These are phyloP conservation scores for Gallinago solitaria DNA, from an alignment of 2,797 vertebrate genomes.

Conservation along the genomic window DNA sequence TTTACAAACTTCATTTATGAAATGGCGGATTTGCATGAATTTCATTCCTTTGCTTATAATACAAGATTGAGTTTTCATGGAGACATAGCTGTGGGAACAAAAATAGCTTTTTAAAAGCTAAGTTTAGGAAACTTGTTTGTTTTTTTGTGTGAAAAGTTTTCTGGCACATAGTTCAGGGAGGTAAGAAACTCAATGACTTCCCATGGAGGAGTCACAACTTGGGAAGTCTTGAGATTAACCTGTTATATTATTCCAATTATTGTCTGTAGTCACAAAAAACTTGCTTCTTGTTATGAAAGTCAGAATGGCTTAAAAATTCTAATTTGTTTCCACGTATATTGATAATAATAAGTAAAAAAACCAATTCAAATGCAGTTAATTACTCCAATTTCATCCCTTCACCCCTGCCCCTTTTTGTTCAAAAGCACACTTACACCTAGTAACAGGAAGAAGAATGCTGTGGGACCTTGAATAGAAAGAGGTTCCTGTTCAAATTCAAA, in stretches of 20 bases:
- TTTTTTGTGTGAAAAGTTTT: not conserved
- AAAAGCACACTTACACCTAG: not conserved
- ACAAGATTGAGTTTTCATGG: not conserved
- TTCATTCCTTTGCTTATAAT: not conserved
- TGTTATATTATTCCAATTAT: not conserved
- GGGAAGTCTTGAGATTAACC: not conserved
- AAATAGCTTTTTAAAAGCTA: not conserved
- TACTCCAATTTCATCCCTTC: not conserved
- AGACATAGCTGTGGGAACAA: not conserved
- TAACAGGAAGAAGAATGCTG: not conserved
- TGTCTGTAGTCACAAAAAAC: not conserved
- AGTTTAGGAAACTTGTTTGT: constrained; percentile 31
- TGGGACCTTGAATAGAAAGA: not conserved
- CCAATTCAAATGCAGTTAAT: not conserved
- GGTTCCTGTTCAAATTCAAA: not conserved
- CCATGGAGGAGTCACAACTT: not conserved
- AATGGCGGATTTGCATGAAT: not conserved
- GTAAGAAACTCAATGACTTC: not conserved
- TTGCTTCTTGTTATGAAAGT: not conserved
- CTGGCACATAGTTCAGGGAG: not conserved
- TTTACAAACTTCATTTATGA: not conserved
- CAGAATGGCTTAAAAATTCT: not conserved
- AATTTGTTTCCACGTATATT: not conserved
- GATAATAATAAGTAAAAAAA: not conserved
- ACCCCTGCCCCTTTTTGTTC: not conserved